Evolutionary conservation across 2,113 vertebrate species (phyloP), one percentile per base, ranked within the genome.

Genomic region (Trachemys scripta): DNA sequence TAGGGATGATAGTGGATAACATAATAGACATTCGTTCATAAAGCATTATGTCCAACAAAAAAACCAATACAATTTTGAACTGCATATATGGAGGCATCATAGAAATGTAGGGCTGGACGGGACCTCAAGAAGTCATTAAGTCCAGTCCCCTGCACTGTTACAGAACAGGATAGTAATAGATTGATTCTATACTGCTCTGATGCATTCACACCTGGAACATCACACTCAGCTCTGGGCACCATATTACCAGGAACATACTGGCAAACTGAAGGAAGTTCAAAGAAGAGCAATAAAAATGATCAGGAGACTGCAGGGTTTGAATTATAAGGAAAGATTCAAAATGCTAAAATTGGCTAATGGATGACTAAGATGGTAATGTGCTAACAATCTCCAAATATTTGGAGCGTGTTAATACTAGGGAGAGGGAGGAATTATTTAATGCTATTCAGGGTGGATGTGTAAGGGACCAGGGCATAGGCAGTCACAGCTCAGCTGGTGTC

Each of bases 331-430:
- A 95, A 90, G 82, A 95, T 78, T 69, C 54, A 14, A 82, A 85
- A 51, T 89, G 78, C 80, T 87, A 86, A 85, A 82, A 84, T 50
- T 86, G 72, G 24, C 38, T 80, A 84, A 50, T 75, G 84, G 82
- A 89, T 51, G 31, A 84, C 51, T 75, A 93, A 95, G 86, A 80
- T 0, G 0, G 49, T n/a, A 76, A 80, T 56, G 45, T 14, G 8
- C n/a, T 51, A 84, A 82, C 20, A 95, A 85, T 87, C 86, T 95
- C 85, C 94, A 96, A 96, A 94, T 96, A 95, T 91, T 97, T 90
- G 59, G 38, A 5, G 35, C 25, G 69, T 92, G 91, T 89, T 92
- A 94, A 85, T 90, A 69, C 76, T 90, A 94, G 59, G 29, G 59
- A 38, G 93, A 35, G 25, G 92, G 76, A 86, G 42, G 17, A 94